Evolutionary conservation across 1,140 invertebrate genomes (phyloP).

Genomic region (Oscheius sp.): DNA sequence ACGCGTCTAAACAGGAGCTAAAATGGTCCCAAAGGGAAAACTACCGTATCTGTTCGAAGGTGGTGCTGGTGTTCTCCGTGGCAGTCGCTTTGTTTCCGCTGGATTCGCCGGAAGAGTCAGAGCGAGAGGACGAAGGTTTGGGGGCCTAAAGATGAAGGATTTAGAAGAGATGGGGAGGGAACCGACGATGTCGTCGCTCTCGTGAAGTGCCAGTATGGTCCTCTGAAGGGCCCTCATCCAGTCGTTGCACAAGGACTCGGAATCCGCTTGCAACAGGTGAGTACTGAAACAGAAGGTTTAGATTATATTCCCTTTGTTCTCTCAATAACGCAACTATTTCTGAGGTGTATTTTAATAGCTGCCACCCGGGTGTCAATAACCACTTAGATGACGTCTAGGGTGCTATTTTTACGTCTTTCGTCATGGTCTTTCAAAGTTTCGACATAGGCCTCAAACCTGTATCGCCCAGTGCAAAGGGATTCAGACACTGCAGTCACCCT

Average conservation of each 20-base stretch:
- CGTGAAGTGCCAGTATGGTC: constrained; percentile 59
- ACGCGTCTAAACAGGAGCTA: constrained; percentile 26
- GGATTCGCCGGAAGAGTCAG: neutral
- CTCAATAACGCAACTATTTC: constrained; percentile 31
- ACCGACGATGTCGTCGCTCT: constrained; percentile 33
- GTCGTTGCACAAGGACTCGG: constrained; percentile 78
- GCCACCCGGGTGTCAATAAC: too few species aligned
- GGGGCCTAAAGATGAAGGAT: neutral
- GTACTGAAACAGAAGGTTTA: constrained; percentile 68
- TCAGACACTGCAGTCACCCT: neutral
- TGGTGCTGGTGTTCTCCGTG: neutral
- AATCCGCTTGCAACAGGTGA: constrained; percentile 93
- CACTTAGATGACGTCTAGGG: too few species aligned
- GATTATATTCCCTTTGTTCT: constrained; percentile 9
- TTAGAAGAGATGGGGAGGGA: neutral
- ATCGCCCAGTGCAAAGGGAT: constrained; percentile 23
- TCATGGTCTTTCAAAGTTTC: too few species aligned
- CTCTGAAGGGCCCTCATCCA: constrained; percentile 85
- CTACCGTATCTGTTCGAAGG: constrained; percentile 27
- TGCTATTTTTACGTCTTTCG: too few species aligned
- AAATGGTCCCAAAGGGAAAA: too few species aligned
- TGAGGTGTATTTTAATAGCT: constrained; percentile 21
- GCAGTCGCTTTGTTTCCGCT: neutral
- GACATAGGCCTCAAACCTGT: too few species aligned
- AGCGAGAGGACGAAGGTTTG: neutral